Percentiles rank a stretch among this genome's conserved stretches.
Evolutionary conservation across 2,888 invertebrate genomes (phyloP).

Genomic region (Agrenia bidenticulata): DNA sequence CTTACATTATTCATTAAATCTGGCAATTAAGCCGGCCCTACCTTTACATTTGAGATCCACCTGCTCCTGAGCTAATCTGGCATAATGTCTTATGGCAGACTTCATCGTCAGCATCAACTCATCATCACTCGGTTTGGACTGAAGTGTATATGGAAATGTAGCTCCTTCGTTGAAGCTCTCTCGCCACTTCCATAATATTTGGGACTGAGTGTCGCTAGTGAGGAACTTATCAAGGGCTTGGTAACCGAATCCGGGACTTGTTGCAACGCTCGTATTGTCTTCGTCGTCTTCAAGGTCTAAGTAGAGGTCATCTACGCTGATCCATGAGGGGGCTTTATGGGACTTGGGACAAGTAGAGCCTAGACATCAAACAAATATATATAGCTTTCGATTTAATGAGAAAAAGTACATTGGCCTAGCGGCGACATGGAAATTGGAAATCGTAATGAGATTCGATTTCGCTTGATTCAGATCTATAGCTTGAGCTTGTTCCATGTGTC

Average conservation of each 20-base stretch:
- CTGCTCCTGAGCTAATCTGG: slow-evolving; percentile 41
- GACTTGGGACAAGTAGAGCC: slow-evolving; percentile 40
- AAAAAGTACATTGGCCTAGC: too few relatives aligned
- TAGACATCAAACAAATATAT: too few relatives aligned
- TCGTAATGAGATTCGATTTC: too few relatives aligned
- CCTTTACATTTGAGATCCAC: slow-evolving; percentile 39
- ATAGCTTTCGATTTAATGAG: too few relatives aligned
- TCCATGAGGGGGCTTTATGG: slow-evolving; percentile 51
- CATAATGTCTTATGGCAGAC: slow-evolving; percentile 45
- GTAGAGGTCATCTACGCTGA: slow-evolving; percentile 45
- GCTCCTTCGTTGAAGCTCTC: slow-evolving; percentile 43
- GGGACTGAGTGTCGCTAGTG: slow-evolving; percentile 42
- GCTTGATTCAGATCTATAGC: too few relatives aligned
- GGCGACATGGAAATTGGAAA: too few relatives aligned
- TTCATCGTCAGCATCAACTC: slow-evolving; percentile 46
- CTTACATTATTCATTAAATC: too few relatives aligned
- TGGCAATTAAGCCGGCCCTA: slow-evolving; percentile 1
- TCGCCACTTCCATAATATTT: slow-evolving; percentile 46
- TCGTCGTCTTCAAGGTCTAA: slow-evolving; percentile 40
- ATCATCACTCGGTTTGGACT: slow-evolving; percentile 47
- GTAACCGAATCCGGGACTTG: slow-evolving; percentile 42
- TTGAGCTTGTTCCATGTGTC: too few relatives aligned
- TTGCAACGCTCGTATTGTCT: not conserved
- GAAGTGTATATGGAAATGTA: slow-evolving; percentile 46
- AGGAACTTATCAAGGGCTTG: slow-evolving; percentile 49